Evolutionary conservation across 2,888 invertebrate species (phyloP).

Genomic region (Rugalucina vietnamica): DNA sequence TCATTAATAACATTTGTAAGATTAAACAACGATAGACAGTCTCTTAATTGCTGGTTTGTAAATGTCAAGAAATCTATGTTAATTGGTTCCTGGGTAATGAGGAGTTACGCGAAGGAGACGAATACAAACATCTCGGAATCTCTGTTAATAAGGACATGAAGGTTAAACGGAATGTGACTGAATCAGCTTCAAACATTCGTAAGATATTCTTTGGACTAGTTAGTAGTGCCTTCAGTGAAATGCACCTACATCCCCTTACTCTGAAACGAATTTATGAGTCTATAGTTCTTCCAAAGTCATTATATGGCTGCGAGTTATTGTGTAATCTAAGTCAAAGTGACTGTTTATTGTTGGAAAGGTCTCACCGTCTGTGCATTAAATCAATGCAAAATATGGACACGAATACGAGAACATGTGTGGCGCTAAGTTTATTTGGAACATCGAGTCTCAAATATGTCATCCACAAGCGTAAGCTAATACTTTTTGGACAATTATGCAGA

Average conservation of each 20-base stretch:
- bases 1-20: neutral
- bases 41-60: neutral
- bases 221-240: neutral
- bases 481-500: slow-evolving; percentile 8
- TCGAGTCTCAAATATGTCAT: neutral
- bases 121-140: slow-evolving; percentile 4
- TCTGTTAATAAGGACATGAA: neutral
- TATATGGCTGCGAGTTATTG: neutral
- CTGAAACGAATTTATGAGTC: neutral
- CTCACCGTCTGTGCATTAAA: neutral
- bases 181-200: neutral
- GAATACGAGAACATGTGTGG: neutral
- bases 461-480: neutral
- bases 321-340: neutral
- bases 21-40: neutral
- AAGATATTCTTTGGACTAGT: neutral
- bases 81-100: neutral
- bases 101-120: neutral
- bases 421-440: neutral
- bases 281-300: neutral
- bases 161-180: neutral
- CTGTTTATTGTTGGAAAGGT: neutral
- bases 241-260: neutral
- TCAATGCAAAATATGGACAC: neutral
- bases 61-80: neutral